A percentile compares a stretch with the other conserved stretches of the same genome.
Conservation (phyloP, 2,797 vertebrate genomes). For the Lacerta agilis region DNA sequence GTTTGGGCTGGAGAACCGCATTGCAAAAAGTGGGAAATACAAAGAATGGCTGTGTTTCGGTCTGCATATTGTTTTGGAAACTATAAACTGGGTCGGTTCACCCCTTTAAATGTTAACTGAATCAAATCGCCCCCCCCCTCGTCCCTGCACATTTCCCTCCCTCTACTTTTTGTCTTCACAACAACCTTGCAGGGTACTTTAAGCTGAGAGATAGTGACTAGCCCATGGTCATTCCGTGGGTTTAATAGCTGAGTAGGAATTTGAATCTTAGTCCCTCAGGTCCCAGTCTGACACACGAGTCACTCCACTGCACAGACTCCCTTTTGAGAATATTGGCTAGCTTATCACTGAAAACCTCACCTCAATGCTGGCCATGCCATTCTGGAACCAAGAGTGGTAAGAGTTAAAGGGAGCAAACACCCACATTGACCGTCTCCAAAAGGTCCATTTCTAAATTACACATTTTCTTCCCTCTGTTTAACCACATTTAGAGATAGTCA, state of each 20-base stretch:
- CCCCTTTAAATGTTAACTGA: no score
- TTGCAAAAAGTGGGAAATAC: no score
- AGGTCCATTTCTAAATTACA: slow-evolving; percentile 29
- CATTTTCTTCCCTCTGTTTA: slow-evolving; percentile 52
- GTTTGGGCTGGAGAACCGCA: no score
- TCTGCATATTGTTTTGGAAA: no score
- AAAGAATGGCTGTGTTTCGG: no score
- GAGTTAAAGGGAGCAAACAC: slow-evolving; percentile 37
- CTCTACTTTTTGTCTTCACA: neutral
- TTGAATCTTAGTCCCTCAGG: no score
- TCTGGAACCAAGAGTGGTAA: slow-evolving; percentile 46
- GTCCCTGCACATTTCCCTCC: neutral
- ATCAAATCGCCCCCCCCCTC: no score
- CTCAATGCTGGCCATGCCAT: neutral
- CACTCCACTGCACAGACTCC: neutral
- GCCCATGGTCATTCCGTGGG: no score
- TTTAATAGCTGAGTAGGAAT: no score
- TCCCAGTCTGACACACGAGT: no score
- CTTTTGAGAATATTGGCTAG: slow-evolving; percentile 1
- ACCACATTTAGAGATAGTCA: slow-evolving; percentile 40
- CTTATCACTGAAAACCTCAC: slow-evolving; percentile 3
- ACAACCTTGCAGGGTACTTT: neutral
- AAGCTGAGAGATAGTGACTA: no score
- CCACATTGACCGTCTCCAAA: slow-evolving; percentile 22
- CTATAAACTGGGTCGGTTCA: no score